Base-by-base conservation (phyloP, 2,888 invertebrate genomes). In the Anthophora plumipes region DNA sequence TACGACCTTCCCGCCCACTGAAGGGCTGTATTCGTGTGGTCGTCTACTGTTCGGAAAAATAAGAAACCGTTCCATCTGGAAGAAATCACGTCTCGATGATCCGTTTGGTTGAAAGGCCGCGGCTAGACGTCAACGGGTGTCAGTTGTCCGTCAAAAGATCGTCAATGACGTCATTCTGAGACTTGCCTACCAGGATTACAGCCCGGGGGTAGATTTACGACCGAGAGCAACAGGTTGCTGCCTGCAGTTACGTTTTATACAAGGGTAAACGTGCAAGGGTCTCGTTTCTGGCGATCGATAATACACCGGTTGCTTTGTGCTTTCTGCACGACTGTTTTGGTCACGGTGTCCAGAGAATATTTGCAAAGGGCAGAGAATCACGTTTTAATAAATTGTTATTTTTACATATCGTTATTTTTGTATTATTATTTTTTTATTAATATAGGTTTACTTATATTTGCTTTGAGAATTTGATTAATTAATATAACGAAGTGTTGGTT, bases 151-250 rank as follows among this genome's bases (percentile, higher is more conserved):
- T 93, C 93, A 93, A 90, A 90, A 84, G 90, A 90, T 90, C 93
- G 92, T 93, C 93, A 93, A 92, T 93, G 92, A 93, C 93, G 92
- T 93, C 92, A 92, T 90, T 91, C 89, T 84, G 92, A 92, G 93
- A 92, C 92, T 89, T 91, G 89, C 91, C 91, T 93, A 93, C 90
- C 93, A 93, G 93, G 93, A 90, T 92, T 93, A 91, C 93, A 93
- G 93, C 91, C 90, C 77, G 89, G 91, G 85, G 90, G 88, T 89
- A 92, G 92, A 93, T 93, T 93, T 93, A 93, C 92, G 93, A 93
- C 89, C 88, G 74, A 76, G 59, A 72, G 89, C 92, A 93, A 92
- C 93, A 92, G 87, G 92, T 87, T 68, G 75, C 69, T 69, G 68
- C 52, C 63, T 22, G n/a, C 8, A 50, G 46, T 31, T 76, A 46